Conservation (phyloP, 2,888 invertebrate species). For the Cacoxenus indagator region DNA sequence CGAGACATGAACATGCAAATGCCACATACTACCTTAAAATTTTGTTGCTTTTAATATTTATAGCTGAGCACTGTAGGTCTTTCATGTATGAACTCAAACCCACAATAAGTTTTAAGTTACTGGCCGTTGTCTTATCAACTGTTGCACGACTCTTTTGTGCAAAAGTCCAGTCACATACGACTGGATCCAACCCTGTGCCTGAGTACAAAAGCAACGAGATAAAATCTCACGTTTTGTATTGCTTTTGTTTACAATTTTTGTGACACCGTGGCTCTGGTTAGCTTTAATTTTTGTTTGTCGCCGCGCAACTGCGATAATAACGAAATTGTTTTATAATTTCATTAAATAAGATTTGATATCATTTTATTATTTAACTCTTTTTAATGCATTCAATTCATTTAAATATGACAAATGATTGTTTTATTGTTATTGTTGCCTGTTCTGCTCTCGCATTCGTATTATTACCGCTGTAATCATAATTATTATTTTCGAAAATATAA, state of each 20-base stretch:
- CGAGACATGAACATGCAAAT: no score
- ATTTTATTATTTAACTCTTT: not conserved
- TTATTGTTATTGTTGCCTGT: not conserved
- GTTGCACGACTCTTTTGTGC: no score
- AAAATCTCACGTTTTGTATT: not conserved
- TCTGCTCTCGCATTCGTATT: not conserved
- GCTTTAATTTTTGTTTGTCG: not conserved
- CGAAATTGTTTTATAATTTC: constrained; percentile 16
- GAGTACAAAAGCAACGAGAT: not conserved
- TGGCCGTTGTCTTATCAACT: no score
- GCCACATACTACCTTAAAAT: no score
- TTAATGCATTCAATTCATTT: constrained; percentile 13
- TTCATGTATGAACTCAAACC: no score
- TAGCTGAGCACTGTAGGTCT: no score
- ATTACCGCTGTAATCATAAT: not conserved
- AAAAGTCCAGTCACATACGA: not conserved
- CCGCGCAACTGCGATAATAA: not conserved
- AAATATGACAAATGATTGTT: constrained; percentile 15
- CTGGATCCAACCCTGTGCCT: not conserved
- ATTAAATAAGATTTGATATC: constrained; percentile 14
- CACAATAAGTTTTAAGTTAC: no score
- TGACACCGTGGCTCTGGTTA: not conserved
- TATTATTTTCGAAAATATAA: no score
- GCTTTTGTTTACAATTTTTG: not conserved
- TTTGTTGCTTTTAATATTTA: no score